A percentile compares a stretch with the other conserved stretches of the same genome.
phyloP scores from a whole-genome alignment of 92 coral and sea anemone species.

The Chrysogorgia sp. region DNA sequence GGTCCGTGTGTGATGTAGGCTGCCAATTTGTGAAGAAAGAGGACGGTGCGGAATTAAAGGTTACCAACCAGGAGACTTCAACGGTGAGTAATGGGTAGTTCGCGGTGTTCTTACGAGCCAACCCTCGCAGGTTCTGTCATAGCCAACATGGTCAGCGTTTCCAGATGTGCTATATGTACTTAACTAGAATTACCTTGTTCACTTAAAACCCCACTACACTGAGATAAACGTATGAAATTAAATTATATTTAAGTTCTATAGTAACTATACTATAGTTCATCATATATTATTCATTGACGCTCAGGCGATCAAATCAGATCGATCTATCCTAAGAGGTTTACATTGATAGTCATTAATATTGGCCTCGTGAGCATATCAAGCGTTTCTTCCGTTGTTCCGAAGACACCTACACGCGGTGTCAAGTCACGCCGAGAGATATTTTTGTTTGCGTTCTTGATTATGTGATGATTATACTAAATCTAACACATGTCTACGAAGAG shows the following conservation, averaged over 20 bases:
- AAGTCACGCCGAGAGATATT: too few relatives aligned
- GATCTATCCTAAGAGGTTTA: neutral
- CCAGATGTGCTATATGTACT: neutral
- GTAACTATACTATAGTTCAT: too few relatives aligned
- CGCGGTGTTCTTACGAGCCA: slow-evolving; percentile 38
- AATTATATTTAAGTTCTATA: too few relatives aligned
- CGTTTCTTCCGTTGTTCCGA: neutral
- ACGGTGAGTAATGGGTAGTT: slow-evolving; percentile 25
- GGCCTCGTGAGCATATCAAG: neutral
- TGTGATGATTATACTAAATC: too few relatives aligned
- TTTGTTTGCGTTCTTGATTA: too few relatives aligned
- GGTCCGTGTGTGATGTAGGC: slow-evolving; percentile 51
- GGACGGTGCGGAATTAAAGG: slow-evolving; percentile 30
- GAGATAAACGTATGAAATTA: too few relatives aligned
- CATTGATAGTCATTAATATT: neutral
- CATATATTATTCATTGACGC: too few relatives aligned
- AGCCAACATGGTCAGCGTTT: slow-evolving; percentile 1
- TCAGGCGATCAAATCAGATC: too few relatives aligned
- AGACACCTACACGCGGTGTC: neutral
- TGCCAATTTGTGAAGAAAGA: slow-evolving; percentile 50
- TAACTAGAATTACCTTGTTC: neutral
- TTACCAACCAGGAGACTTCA: slow-evolving; percentile 40
- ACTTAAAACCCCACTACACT: neutral
- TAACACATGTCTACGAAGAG: too few relatives aligned
- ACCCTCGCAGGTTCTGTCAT: neutral